Conservation (phyloP, 2,797 vertebrate species). For the Gymnothorax reevesii region DNA sequence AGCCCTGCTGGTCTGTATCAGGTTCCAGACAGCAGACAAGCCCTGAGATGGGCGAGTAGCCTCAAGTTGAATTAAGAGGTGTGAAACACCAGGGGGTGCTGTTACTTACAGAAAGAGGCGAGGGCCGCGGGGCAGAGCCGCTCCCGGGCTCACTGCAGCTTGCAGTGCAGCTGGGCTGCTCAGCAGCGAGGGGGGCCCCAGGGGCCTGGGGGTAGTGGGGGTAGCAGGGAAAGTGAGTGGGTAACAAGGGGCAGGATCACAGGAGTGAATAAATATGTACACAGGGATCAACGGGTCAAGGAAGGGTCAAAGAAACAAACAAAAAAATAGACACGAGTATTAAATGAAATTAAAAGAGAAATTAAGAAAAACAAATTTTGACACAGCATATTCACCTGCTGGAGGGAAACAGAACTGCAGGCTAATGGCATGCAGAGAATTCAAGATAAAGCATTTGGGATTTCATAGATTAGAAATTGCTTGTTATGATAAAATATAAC, state of each 20-base stretch:
- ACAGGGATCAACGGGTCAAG: not conserved
- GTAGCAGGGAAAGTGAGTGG: not conserved
- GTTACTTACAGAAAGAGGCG: constrained; percentile 80
- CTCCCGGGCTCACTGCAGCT: constrained; percentile 77
- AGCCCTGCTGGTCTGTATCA: constrained; percentile 20
- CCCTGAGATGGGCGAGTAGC: constrained; percentile 13
- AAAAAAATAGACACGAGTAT: not conserved
- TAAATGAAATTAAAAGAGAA: not conserved
- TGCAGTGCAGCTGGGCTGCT: constrained; percentile 76
- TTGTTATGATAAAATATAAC: not conserved
- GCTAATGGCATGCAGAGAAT: not conserved
- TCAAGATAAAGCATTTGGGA: not conserved
- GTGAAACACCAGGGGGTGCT: constrained; percentile 56
- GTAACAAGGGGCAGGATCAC: not conserved
- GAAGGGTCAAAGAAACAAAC: constrained; percentile 14
- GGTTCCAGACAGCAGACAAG: constrained; percentile 19
- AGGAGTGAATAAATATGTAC: not conserved
- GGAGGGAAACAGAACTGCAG: not conserved
- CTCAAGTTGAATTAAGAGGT: constrained; percentile 22
- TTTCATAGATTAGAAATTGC: not conserved
- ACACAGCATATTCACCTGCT: not conserved
- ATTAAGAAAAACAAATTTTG: not conserved
- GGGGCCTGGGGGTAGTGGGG: constrained; percentile 2
- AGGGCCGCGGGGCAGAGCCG: constrained; percentile 67
- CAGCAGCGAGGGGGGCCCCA: constrained; percentile 69